A percentile compares a stretch with the other conserved stretches of the same genome.
Conservation (phyloP, 2,888 invertebrate species). For the Synergus itoensis region DNA sequence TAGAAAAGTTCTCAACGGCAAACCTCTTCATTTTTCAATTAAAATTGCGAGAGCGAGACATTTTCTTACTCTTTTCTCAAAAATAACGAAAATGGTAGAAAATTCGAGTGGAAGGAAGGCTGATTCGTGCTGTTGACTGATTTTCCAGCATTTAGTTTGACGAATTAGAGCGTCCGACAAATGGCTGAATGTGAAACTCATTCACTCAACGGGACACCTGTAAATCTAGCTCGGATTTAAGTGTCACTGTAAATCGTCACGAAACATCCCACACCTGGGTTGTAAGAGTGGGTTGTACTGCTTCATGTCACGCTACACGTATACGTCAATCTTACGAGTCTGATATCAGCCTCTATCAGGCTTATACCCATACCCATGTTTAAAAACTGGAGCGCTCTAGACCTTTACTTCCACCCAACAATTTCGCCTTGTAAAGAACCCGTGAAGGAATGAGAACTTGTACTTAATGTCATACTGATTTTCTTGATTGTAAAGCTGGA, state of each 20-base stretch:
- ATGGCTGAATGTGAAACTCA: conserved; percentile 2
- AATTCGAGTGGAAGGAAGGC: background rate
- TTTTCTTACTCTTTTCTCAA: background rate
- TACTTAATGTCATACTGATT: conserved; percentile 19
- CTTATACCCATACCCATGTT: background rate
- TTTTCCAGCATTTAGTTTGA: conserved; percentile 1
- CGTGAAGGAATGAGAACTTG: conserved; percentile 8
- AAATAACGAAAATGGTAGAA: background rate
- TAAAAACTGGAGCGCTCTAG: background rate
- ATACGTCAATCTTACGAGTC: conserved; percentile 20
- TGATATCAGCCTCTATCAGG: background rate
- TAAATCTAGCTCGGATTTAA: conserved; percentile 14
- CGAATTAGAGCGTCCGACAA: background rate
- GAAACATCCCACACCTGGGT: background rate
- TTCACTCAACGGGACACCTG: background rate
- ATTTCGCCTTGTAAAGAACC: background rate
- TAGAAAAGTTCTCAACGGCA: too few relatives aligned
- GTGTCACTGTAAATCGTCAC: conserved; percentile 26
- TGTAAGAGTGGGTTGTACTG: conserved; percentile 6
- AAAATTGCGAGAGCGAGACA: too few relatives aligned
- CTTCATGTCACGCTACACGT: conserved; percentile 31
- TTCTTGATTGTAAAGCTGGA: background rate
- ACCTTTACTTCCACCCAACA: background rate
- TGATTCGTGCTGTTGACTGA: background rate
- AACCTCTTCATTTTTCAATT: too few relatives aligned